These are phyloP conservation scores for Aurelia sp. DNA, from an alignment of 30 jellyfish, hydroid and myxozoan species.

Conservation along the genomic window DNA sequence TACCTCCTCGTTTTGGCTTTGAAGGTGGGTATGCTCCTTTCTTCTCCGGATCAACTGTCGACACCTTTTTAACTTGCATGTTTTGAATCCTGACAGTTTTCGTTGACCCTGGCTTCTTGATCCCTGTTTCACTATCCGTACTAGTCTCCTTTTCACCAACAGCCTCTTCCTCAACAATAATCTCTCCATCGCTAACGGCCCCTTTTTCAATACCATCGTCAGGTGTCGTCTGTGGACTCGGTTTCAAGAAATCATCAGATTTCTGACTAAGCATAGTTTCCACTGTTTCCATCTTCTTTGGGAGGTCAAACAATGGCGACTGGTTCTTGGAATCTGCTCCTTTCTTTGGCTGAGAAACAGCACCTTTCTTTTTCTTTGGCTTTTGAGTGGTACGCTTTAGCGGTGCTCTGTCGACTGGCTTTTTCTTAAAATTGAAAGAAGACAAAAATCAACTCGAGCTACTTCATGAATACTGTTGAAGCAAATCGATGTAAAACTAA, in stretches of 20 bases:
- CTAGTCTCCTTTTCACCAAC: not conserved
- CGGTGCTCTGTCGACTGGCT: conserved; percentile 14
- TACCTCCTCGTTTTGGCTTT: conserved; percentile 42
- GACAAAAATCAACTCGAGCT: too few relatives aligned
- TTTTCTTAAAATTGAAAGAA: not conserved
- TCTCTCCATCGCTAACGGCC: conserved; percentile 10
- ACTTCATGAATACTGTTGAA: too few relatives aligned
- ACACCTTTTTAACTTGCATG: conserved; percentile 42
- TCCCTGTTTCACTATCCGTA: not conserved
- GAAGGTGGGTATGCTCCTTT: conserved; percentile 69
- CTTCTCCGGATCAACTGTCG: conserved; percentile 45
- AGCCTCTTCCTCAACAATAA: conserved; percentile 15
- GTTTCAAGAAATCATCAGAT: conserved; percentile 24
- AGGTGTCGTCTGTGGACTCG: conserved; percentile 27
- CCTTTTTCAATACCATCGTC: not conserved
- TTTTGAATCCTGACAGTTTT: conserved; percentile 16
- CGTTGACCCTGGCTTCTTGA: not conserved
- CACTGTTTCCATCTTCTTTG: conserved; percentile 47
- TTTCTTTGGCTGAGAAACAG: conserved; percentile 19
- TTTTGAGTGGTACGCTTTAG: conserved; percentile 11
- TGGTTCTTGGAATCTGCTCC: conserved; percentile 25
- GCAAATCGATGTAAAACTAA: too few relatives aligned
- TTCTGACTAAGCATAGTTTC: conserved; percentile 39
- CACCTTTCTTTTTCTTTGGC: conserved; percentile 14
- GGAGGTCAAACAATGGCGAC: conserved; percentile 50